Conservation (phyloP, 2,797 vertebrate genomes). For the Melanotaenia pygmaea region DNA sequence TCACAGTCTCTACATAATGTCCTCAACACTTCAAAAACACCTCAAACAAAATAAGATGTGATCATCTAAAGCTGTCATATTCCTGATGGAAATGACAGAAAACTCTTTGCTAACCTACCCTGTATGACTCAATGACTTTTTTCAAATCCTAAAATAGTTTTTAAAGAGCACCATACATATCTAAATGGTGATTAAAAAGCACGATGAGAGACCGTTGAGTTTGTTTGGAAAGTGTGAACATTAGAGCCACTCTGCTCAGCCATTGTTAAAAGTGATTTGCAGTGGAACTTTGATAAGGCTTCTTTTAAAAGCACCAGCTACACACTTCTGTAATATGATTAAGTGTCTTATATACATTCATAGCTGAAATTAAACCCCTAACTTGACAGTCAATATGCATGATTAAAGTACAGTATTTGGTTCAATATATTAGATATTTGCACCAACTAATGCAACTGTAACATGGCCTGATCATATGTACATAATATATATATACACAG, state of each 20-base stretch:
- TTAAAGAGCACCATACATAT: constrained; percentile 64
- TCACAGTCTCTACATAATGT: constrained; percentile 52
- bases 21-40: constrained; percentile 46
- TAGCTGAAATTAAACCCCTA: constrained; percentile 62
- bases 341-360: constrained; percentile 75
- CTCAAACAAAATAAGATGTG: constrained; percentile 29
- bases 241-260: constrained; percentile 56
- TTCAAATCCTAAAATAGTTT: constrained; percentile 37
- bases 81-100: constrained; percentile 48
- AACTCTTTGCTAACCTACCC: constrained; percentile 58
- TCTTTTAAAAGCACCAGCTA: constrained; percentile 77
- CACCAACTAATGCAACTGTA: constrained; percentile 70
- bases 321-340: constrained; percentile 47
- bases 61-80: constrained; percentile 32
- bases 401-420: constrained; percentile 80
- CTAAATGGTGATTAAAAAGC: constrained; percentile 44
- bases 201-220: constrained; percentile 15
- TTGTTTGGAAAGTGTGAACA: constrained; percentile 23
- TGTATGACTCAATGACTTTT: constrained; percentile 45
- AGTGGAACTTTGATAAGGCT: constrained; percentile 59
- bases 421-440: constrained; percentile 78
- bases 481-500: constrained; percentile 62
- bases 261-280: constrained; percentile 40
- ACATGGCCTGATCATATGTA: constrained; percentile 60
- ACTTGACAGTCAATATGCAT: constrained; percentile 68